Conservation (phyloP, 2,888 invertebrate genomes). For the Pelosia muscerda region DNA sequence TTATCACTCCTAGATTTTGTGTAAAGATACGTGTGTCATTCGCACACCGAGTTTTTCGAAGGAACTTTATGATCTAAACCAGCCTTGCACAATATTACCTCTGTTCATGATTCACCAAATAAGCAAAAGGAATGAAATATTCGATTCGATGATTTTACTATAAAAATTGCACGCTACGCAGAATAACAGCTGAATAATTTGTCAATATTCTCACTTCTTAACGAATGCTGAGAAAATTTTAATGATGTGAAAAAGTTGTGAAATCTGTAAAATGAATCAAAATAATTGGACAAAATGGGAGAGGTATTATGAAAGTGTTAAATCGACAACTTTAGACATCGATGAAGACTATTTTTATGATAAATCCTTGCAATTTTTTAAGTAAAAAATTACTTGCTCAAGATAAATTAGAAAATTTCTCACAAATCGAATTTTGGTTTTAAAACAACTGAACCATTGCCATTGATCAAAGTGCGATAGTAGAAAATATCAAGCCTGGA, state of each 20-base stretch:
- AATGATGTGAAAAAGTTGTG: slow-evolving; percentile 39
- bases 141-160: not conserved
- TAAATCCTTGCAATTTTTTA: not conserved
- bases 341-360: not conserved
- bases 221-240: slow-evolving; percentile 39
- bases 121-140: not conserved
- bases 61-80: no score
- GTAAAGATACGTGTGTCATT: no score
- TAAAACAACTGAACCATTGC: no score
- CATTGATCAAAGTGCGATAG: no score
- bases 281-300: slow-evolving; percentile 32
- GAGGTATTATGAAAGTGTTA: slow-evolving; percentile 32
- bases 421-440: no score
- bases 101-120: not conserved
- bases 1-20: no score
- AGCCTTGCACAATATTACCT: not conserved
- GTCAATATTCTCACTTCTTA: slow-evolving; percentile 35
- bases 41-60: no score
- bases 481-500: no score
- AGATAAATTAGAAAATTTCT: no score
- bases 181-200: slow-evolving; percentile 29
- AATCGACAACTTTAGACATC: slow-evolving; percentile 28
- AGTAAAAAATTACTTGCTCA: not conserved
- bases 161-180: slow-evolving; percentile 18
- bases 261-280: slow-evolving; percentile 27